Conservation (phyloP, 2,888 invertebrate species). For the Tachina grossa region DNA sequence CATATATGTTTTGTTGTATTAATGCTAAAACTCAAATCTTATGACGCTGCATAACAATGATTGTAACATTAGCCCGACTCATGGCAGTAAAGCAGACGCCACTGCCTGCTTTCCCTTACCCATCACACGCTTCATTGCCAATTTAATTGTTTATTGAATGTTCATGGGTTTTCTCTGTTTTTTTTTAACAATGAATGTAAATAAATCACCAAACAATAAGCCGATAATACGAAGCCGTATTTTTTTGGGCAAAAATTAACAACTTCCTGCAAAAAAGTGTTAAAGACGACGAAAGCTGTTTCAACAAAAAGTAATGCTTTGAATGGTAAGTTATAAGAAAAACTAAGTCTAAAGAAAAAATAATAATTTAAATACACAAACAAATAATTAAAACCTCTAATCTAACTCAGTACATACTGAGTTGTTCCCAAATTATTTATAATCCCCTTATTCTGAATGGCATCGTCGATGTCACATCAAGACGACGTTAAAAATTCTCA, state of each 20-base stretch:
- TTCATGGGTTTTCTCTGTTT: neutral
- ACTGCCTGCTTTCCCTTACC: neutral
- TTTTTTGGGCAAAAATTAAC: neutral
- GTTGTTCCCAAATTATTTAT: no score
- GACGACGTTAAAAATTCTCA: no score
- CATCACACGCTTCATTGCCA: neutral
- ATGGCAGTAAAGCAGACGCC: neutral
- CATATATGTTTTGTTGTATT: neutral
- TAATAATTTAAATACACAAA: neutral
- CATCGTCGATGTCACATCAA: no score
- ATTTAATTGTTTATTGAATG: conserved; percentile 15
- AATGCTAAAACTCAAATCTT: conserved; percentile 8
- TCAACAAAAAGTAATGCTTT: conserved; percentile 52
- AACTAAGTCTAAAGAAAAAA: neutral
- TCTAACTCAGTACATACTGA: no score
- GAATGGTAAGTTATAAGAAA: conserved; percentile 53
- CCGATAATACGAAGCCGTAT: neutral
- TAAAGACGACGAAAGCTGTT: conserved; percentile 7
- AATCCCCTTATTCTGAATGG: no score
- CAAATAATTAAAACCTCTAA: neutral
- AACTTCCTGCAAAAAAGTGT: no score
- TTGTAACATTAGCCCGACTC: neutral
- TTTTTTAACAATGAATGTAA: neutral
- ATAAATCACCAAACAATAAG: neutral
- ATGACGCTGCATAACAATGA: neutral